Conservation (phyloP, 2,797 vertebrate genomes). For the Delichon dasypus region DNA sequence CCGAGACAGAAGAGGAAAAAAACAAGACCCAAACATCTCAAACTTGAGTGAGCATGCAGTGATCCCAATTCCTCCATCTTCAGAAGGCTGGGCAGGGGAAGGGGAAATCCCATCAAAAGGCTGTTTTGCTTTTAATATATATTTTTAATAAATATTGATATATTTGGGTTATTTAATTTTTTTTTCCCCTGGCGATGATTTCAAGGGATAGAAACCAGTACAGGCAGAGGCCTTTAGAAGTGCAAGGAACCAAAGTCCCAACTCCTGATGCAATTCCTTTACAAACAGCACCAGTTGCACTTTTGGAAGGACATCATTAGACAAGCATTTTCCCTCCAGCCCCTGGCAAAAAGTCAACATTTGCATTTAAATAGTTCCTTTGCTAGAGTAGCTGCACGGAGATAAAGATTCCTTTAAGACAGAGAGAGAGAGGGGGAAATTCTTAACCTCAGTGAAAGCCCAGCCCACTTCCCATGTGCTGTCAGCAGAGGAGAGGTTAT, state of each 20-base stretch:
- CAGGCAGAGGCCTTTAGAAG: background rate
- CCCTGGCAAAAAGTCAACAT: constrained; percentile 52
- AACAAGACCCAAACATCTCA: fast-evolving
- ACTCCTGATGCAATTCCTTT: background rate
- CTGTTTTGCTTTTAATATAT: background rate
- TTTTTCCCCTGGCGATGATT: background rate
- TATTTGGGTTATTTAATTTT: background rate
- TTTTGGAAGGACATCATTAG: constrained; percentile 48
- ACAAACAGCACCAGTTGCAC: constrained; percentile 12
- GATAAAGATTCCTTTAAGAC: constrained; percentile 57
- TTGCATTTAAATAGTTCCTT: constrained; percentile 65
- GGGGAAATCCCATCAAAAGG: background rate
- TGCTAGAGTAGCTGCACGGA: background rate
- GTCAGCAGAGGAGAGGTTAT: constrained; percentile 35
- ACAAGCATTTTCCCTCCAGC: constrained; percentile 12
- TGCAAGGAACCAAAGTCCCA: background rate
- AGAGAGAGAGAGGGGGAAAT: fast-evolving
- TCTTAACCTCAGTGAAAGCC: background rate
- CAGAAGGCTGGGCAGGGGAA: background rate
- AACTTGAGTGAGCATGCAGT: background rate
- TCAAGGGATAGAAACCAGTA: background rate
- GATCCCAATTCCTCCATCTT: background rate
- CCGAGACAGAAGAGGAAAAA: background rate
- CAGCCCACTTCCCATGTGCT: constrained; percentile 20
- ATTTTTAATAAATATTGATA: background rate